Percentiles rank a stretch among this genome's conserved stretches.
Evolutionary conservation across 2,888 invertebrate genomes (phyloP).

Genomic region (Camptogramma bilineatum): DNA sequence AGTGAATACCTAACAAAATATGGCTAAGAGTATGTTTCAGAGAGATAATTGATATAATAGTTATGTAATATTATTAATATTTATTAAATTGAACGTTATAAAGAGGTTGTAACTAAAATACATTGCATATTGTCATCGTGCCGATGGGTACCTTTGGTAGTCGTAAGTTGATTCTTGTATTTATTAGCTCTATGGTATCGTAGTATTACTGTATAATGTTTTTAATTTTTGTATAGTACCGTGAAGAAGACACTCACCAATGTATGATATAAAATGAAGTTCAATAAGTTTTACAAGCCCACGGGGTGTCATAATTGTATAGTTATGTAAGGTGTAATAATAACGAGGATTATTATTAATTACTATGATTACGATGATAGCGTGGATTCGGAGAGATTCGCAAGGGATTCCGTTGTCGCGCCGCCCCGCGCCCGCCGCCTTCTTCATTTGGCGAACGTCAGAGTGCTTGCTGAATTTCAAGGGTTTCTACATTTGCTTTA

Average conservation of each 20-base stretch:
- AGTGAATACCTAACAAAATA: constrained; percentile 42
- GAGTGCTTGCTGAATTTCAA: constrained; percentile 23
- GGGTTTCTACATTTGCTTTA: constrained; percentile 15
- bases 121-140: constrained; percentile 65
- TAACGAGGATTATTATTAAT: constrained; percentile 58
- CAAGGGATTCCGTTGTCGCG: constrained; percentile 44
- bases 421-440: constrained; percentile 35
- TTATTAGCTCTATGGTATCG: constrained; percentile 80
- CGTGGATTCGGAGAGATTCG: constrained; percentile 47
- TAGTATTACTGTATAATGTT: constrained; percentile 82
- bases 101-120: constrained; percentile 83
- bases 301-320: constrained; percentile 72
- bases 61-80: constrained; percentile 71
- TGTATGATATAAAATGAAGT: constrained; percentile 75
- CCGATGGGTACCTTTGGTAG: constrained; percentile 72
- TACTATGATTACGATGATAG: constrained; percentile 47
- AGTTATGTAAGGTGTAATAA: constrained; percentile 78
- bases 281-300: constrained; percentile 73
- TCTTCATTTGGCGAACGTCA: constrained; percentile 15
- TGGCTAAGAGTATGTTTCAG: constrained; percentile 63
- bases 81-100: constrained; percentile 73
- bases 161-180: constrained; percentile 81
- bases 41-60: constrained; percentile 74
- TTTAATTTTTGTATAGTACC: constrained; percentile 85
- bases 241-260: constrained; percentile 65